phyloP scores from a whole-genome alignment of 2,113 vertebrate species.

The Panthera uncia region DNA sequence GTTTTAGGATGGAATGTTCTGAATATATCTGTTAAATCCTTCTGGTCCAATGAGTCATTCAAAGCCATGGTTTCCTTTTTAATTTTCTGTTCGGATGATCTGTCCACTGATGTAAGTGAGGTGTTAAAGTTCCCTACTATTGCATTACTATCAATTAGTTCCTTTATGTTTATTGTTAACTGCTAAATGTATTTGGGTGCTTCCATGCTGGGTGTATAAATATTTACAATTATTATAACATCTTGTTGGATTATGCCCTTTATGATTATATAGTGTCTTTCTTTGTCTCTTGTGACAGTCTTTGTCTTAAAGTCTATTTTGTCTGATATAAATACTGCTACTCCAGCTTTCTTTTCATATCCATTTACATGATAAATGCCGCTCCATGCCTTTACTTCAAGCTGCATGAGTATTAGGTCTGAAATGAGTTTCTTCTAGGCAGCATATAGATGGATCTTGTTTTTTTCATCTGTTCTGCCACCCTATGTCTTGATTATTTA shows the following conservation, averaged over 20 bases:
- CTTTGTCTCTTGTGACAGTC: neutral
- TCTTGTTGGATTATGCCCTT: neutral
- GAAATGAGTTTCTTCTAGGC: neutral
- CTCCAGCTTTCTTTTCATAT: neutral
- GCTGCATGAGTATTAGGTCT: neutral
- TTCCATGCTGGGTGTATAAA: neutral
- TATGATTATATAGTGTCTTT: neutral
- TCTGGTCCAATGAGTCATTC: neutral
- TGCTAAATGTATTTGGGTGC: neutral
- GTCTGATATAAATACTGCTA: neutral
- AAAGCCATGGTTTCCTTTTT: neutral
- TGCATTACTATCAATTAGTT: neutral
- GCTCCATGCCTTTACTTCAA: neutral
- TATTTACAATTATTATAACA: neutral
- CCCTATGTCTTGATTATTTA: neutral
- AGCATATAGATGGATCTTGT: neutral
- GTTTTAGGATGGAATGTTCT: neutral
- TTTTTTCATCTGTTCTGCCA: neutral
- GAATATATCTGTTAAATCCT: neutral
- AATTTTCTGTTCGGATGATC: neutral
- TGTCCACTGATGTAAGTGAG: neutral
- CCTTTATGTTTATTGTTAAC: neutral
- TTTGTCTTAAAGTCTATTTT: neutral
- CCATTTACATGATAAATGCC: neutral
- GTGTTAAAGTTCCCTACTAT: neutral